Evolutionary conservation across 2,797 vertebrate species (phyloP).

Genomic region (Apogon talboti): DNA sequence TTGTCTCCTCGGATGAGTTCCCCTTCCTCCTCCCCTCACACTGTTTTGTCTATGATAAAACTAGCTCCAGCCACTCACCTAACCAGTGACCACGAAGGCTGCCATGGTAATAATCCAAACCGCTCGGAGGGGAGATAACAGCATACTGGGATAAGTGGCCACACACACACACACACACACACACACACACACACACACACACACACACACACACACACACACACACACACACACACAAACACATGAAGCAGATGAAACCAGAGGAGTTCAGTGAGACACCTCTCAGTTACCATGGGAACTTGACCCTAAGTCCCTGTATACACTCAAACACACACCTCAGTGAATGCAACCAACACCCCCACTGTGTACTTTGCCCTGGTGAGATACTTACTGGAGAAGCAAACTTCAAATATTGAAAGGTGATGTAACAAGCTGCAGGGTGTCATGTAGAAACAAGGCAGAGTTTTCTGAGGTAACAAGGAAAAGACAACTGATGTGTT

Average conservation of each 20-base stretch:
- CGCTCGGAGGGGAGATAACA: conserved; percentile 62
- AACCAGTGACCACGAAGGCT: conserved; percentile 58
- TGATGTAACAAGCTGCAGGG: conserved; percentile 56
- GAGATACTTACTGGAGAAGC: conserved; percentile 32
- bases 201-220: conserved; percentile 29
- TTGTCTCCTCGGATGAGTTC: conserved; percentile 27
- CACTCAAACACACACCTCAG: conserved; percentile 26
- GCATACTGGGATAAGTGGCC: conserved; percentile 55
- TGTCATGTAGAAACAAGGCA: too few species aligned
- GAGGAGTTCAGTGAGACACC: conserved; percentile 43
- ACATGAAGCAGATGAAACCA: conserved; percentile 23
- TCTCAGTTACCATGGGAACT: conserved; percentile 74
- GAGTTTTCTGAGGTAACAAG: conserved; percentile 13
- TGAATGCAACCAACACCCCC: conserved; percentile 33
- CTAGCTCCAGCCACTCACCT: conserved; percentile 50
- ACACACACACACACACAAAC: conserved; percentile 30
- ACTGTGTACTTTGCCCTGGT: conserved; percentile 63
- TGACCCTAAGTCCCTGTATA: conserved; percentile 57
- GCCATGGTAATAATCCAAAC: conserved; percentile 65
- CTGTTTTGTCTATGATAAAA: conserved; percentile 39
- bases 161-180: too few species aligned
- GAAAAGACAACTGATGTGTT: not conserved
- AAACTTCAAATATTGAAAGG: conserved; percentile 50
- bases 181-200: conserved; percentile 28
- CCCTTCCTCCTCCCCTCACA: conserved; percentile 1